Conservation (phyloP, 2,888 invertebrate genomes). For the Trachelus stipa region DNA sequence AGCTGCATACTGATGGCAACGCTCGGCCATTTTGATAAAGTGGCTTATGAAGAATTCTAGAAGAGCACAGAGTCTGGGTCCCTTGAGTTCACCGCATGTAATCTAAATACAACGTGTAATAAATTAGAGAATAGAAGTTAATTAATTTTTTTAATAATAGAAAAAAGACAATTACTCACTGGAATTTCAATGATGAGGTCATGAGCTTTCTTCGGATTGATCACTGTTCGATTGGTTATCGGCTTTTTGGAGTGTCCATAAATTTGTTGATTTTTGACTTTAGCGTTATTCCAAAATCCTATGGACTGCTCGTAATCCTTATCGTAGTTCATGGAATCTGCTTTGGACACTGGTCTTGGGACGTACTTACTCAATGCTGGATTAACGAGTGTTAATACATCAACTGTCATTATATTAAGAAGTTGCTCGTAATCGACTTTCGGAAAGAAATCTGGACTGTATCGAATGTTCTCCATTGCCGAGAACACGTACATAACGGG, state of each 20-base stretch:
- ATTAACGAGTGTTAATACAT: conserved; percentile 45
- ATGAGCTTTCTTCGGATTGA: conserved; percentile 45
- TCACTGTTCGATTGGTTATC: conserved; percentile 44
- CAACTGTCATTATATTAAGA: conserved; percentile 71
- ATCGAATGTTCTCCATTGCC: conserved; percentile 77
- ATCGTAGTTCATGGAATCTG: conserved; percentile 7
- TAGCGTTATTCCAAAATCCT: conserved; percentile 48
- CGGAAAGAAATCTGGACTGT: conserved; percentile 75
- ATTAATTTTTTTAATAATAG: neutral
- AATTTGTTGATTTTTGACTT: conserved; percentile 31
- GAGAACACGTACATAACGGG: conserved; percentile 78
- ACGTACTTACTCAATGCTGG: conserved; percentile 32
- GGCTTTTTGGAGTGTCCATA: conserved; percentile 25
- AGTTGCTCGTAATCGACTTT: conserved; percentile 72
- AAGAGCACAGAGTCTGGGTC: conserved; percentile 73
- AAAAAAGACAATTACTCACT: conserved; percentile 38
- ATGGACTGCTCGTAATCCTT: conserved; percentile 24
- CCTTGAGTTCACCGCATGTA: conserved; percentile 68
- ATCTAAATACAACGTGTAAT: conserved; percentile 43
- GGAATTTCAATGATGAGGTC: conserved; percentile 59
- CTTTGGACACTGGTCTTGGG: neutral
- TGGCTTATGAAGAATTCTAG: conserved; percentile 79
- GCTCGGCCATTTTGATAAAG: conserved; percentile 77
- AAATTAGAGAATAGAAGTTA: neutral
- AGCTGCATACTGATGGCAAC: conserved; percentile 73